phyloP scores from a whole-genome alignment of 2,113 vertebrate genomes.

The Meriones unguiculatus region DNA sequence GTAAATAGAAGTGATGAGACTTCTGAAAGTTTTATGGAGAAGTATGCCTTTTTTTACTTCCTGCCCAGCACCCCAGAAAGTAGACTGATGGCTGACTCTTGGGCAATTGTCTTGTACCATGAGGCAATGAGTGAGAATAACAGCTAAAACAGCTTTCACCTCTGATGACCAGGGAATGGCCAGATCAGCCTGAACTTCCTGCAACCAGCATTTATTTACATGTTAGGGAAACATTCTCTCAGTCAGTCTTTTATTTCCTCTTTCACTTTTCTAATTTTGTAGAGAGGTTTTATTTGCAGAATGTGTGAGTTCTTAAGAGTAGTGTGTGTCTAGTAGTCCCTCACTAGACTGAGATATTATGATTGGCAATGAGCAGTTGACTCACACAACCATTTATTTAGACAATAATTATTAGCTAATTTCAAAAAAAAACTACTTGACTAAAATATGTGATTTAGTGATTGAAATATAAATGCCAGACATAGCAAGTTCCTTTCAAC shows the following conservation, averaged over 20 bases:
- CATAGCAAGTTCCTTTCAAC: background rate
- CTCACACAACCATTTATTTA: conserved; percentile 35
- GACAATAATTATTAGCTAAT: background rate
- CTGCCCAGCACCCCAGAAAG: background rate
- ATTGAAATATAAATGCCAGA: background rate
- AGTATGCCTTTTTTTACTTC: background rate
- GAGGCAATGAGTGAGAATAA: background rate
- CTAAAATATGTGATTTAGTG: background rate
- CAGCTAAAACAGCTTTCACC: background rate
- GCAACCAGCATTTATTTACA: background rate
- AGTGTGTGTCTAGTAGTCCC: background rate
- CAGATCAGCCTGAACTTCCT: background rate
- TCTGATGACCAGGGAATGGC: background rate
- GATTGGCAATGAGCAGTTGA: background rate
- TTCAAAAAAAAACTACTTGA: background rate
- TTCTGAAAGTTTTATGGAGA: background rate
- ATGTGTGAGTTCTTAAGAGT: background rate
- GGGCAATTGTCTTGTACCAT: background rate
- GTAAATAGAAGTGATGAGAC: background rate
- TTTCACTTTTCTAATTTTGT: background rate
- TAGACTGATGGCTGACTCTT: background rate
- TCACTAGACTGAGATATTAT: background rate
- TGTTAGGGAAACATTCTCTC: background rate
- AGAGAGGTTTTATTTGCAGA: background rate
- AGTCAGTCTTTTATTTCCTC: background rate